phyloP scores from a whole-genome alignment of 35 echinoderm and acorn worm genomes.

The Heliocidaris tuberculata region DNA sequence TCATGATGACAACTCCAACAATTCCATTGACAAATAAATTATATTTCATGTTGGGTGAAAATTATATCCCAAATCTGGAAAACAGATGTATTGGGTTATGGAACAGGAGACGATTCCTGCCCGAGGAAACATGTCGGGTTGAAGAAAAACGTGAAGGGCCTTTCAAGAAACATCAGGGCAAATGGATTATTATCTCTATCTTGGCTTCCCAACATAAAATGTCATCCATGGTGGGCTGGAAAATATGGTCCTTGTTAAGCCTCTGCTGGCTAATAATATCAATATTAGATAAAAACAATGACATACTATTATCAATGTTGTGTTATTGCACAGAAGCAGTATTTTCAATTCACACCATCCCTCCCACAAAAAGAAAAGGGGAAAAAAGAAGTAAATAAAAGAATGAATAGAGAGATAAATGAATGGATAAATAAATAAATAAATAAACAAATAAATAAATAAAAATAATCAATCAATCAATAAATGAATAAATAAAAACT shows the following conservation, averaged over 20 bases:
- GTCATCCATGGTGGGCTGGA: not conserved
- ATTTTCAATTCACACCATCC: no score
- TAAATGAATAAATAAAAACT: no score
- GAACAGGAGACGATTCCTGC: not conserved
- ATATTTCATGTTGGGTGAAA: not conserved
- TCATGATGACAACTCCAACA: not conserved
- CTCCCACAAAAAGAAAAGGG: no score
- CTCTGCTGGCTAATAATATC: no score
- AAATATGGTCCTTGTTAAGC: not conserved
- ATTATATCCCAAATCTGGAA: not conserved
- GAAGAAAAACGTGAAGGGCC: not conserved
- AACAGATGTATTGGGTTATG: constrained; percentile 11
- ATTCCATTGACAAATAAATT: not conserved
- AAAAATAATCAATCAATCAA: no score
- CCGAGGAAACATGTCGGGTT: not conserved
- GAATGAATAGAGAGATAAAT: no score
- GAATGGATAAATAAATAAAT: no score
- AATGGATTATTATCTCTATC: not conserved
- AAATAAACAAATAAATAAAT: no score
- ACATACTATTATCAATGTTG: no score
- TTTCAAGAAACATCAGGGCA: not conserved
- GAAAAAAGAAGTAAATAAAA: no score
- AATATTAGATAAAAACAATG: no score
- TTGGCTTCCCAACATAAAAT: not conserved
- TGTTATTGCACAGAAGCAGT: no score